Conservation (phyloP, 2,797 vertebrate genomes). For the Malacoraja senta region DNA sequence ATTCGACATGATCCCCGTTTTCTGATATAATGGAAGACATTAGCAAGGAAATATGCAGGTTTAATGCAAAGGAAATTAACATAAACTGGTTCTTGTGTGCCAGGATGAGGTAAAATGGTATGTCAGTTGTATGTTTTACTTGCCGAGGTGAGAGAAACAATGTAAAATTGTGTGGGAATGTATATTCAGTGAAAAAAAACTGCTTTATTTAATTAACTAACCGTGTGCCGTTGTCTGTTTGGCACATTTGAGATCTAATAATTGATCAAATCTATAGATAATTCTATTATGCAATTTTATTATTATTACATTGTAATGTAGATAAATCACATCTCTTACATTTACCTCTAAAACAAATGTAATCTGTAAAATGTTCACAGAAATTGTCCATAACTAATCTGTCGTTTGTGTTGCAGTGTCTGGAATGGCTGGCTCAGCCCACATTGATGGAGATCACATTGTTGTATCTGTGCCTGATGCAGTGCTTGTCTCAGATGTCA, state of each 20-base stretch:
- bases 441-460: constrained; percentile 95
- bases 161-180: background rate
- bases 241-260: background rate
- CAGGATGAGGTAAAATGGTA: background rate
- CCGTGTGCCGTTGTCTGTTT: background rate
- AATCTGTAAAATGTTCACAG: background rate
- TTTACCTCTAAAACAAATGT: background rate
- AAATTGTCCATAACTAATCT: background rate
- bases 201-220: background rate
- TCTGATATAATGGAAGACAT: background rate
- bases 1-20: background rate
- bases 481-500: constrained; percentile 90
- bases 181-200: background rate
- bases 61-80: background rate
- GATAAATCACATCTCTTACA: background rate
- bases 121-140: background rate
- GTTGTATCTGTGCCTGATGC: constrained; percentile 95
- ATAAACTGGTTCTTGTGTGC: background rate
- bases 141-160: background rate
- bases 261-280: background rate
- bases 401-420: constrained; percentile 65
- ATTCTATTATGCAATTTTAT: background rate
- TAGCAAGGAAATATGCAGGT: background rate
- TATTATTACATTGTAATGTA: background rate
- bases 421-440: constrained; percentile 91